These are phyloP conservation scores for Gasterosteus aculeatus DNA, from an alignment of 2,113 vertebrate genomes.

Conservation along the genomic window DNA sequence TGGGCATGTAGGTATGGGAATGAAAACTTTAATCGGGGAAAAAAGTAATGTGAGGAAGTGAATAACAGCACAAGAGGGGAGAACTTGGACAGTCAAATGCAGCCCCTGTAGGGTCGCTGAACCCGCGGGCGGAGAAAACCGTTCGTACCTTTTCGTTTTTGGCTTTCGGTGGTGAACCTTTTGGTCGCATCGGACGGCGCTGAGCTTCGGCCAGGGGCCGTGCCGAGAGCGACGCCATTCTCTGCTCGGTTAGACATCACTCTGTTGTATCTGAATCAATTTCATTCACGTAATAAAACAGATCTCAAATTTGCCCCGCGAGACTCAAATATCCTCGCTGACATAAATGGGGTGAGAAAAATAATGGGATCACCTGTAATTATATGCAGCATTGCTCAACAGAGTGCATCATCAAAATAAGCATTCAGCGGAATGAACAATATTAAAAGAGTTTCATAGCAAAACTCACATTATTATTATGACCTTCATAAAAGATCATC, in stretches of 20 bases:
- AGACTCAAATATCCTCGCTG: neutral
- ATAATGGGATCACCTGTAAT: neutral
- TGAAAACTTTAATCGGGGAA: constrained; percentile 5
- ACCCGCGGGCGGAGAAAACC: neutral
- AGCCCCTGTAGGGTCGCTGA: neutral
- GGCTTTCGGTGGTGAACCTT: too few relatives aligned
- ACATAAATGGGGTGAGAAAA: neutral
- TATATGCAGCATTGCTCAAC: neutral
- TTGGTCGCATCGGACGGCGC: too few relatives aligned
- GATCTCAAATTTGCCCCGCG: neutral
- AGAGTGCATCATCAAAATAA: neutral
- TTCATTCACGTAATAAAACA: neutral
- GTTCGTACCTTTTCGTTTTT: too few relatives aligned
- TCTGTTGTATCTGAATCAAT: neutral
- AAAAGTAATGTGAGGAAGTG: neutral
- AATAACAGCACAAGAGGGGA: neutral
- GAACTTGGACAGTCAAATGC: neutral
- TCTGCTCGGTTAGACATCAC: neutral
- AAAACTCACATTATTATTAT: neutral
- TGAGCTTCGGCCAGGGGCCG: too few relatives aligned
- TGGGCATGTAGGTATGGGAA: constrained; percentile 34
- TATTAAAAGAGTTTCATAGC: neutral
- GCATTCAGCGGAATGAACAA: neutral
- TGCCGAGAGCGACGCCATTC: neutral
- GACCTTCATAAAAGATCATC: neutral